These are phyloP conservation scores for Holothuria scabra DNA, from an alignment of 53 echinoderm and acorn worm genomes.

Conservation along the genomic window DNA sequence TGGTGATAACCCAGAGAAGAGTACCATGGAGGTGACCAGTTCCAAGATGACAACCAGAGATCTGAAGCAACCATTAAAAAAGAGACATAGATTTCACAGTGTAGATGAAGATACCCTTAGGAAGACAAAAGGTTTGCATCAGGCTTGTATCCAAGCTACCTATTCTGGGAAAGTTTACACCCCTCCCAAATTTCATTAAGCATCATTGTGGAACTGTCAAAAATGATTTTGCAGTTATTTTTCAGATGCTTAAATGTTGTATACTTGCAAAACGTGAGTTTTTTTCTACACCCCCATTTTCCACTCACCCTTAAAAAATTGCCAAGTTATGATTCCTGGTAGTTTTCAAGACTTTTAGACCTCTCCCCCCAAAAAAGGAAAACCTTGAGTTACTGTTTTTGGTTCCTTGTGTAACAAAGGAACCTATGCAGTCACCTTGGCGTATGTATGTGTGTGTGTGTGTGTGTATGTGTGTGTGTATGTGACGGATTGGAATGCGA, in stretches of 20 bases:
- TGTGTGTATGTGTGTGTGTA: too few relatives aligned
- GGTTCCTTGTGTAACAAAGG: too few relatives aligned
- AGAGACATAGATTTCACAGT: slow-evolving; percentile 83
- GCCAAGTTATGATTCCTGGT: too few relatives aligned
- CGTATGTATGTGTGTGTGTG: too few relatives aligned
- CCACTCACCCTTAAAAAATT: too few relatives aligned
- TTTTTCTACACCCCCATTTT: too few relatives aligned
- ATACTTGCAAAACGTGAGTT: too few relatives aligned
- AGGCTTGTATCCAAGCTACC: neutral
- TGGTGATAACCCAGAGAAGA: neutral
- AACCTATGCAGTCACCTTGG: too few relatives aligned
- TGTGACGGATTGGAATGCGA: too few relatives aligned
- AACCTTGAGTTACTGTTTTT: too few relatives aligned
- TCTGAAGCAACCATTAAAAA: slow-evolving; percentile 87
- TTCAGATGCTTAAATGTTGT: neutral
- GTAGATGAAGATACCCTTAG: slow-evolving; percentile 65
- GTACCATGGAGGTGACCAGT: neutral
- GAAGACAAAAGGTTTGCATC: neutral
- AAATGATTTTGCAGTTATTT: neutral
- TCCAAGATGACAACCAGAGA: neutral
- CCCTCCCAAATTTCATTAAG: neutral
- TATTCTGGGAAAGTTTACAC: neutral
- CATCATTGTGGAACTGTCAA: neutral
- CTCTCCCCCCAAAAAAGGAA: too few relatives aligned
- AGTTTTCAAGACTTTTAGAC: too few relatives aligned